These are phyloP conservation scores for Avahi laniger DNA, from an alignment of 2,797 vertebrate species.

Conservation along the genomic window DNA sequence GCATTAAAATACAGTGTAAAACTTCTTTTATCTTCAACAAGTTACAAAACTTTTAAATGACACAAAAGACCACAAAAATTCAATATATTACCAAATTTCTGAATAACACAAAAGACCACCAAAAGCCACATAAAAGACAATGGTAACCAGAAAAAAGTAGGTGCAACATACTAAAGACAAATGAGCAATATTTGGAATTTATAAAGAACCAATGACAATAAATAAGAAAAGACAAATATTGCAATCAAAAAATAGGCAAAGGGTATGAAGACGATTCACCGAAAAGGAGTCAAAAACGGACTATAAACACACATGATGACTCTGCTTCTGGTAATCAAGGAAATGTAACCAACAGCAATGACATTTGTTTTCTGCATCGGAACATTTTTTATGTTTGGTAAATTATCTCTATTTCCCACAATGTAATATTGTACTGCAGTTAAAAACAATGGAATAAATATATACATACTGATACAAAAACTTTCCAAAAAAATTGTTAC, in stretches of 20 bases:
- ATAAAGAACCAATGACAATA: neutral
- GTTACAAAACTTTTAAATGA: neutral
- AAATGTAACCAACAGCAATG: neutral
- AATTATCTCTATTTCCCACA: neutral
- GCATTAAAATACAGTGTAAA: neutral
- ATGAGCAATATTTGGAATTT: neutral
- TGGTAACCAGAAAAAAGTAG: neutral
- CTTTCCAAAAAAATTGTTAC: neutral
- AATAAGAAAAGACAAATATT: neutral
- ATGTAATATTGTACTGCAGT: neutral
- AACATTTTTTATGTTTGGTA: slow-evolving; percentile 8
- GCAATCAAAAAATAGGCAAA: neutral
- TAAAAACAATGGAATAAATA: slow-evolving; percentile 4
- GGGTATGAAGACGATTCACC: neutral
- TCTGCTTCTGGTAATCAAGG: slow-evolving; percentile 5
- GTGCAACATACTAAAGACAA: neutral
- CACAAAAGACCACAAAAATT: neutral
- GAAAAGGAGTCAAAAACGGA: neutral
- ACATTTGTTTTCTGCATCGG: neutral
- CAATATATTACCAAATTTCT: neutral
- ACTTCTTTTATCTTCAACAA: neutral
- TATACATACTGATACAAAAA: neutral
- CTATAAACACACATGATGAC: neutral
- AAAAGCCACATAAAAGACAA: neutral
- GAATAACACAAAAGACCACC: neutral